These are phyloP conservation scores for Pycnomerus fuliginosus DNA, from an alignment of 2,888 invertebrate species.

Conservation along the genomic window DNA sequence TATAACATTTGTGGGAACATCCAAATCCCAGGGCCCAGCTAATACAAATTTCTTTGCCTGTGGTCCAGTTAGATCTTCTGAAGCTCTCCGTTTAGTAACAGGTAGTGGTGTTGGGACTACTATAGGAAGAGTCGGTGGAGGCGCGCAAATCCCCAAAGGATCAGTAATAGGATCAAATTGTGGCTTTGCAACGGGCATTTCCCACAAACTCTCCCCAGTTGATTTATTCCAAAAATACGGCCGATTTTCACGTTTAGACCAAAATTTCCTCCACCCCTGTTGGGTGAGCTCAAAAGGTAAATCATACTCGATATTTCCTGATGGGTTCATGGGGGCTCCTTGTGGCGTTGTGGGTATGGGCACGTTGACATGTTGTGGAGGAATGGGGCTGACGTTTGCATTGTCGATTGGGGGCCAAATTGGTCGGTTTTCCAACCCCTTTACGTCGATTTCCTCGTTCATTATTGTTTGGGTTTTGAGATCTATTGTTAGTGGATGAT, in stretches of 20 bases:
- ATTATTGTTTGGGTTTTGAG: constrained; percentile 38
- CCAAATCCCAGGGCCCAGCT: constrained; percentile 93
- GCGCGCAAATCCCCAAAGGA: constrained; percentile 37
- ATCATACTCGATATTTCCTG: constrained; percentile 54
- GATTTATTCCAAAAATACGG: constrained; percentile 97
- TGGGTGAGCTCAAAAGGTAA: constrained; percentile 70
- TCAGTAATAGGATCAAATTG: constrained; percentile 85
- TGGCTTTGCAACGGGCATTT: constrained; percentile 78
- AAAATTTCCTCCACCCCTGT: constrained; percentile 89
- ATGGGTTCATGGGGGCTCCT: constrained; percentile 54
- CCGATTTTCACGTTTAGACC: constrained; percentile 93
- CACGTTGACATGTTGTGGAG: constrained; percentile 49
- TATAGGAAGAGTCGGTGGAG: constrained; percentile 23
- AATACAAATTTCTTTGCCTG: constrained; percentile 80
- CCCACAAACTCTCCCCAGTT: constrained; percentile 96
- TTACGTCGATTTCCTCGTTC: constrained; percentile 51
- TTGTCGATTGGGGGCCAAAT: constrained; percentile 48
- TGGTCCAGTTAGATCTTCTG: constrained; percentile 73
- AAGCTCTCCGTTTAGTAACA: constrained; percentile 72
- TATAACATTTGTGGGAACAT: constrained; percentile 88
- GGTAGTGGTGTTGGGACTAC: constrained; percentile 44
- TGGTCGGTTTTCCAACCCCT: constrained; percentile 42
- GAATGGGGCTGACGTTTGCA: constrained; percentile 40
- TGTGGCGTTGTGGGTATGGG: constrained; percentile 63
- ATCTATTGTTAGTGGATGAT: constrained; percentile 31